Conservation (phyloP, 1,140 invertebrate species). For the Nomia melanderi region DNA sequence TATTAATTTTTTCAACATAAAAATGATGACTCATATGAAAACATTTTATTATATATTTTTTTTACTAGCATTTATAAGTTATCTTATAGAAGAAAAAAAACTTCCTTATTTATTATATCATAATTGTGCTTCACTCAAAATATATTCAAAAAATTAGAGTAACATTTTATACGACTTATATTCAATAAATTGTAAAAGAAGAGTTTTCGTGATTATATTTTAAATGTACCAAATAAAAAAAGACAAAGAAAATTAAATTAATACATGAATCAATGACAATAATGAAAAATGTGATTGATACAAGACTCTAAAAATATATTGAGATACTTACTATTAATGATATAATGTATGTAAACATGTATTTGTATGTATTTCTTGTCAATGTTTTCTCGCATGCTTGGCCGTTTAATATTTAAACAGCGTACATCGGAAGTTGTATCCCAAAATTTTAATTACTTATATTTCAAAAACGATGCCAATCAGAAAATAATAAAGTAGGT, state of each 20-base stretch:
- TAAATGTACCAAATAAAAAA: not conserved
- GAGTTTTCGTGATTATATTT: not conserved
- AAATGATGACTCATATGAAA: too few relatives aligned
- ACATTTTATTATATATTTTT: too few relatives aligned
- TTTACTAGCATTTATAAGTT: too few relatives aligned
- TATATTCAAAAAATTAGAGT: too few relatives aligned
- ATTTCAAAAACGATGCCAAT: constrained; percentile 1
- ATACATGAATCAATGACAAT: not conserved
- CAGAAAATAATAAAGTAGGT: not conserved
- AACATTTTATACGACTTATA: too few relatives aligned
- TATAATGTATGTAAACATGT: not conserved
- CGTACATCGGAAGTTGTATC: not conserved
- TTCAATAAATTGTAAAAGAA: too few relatives aligned
- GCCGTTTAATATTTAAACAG: not conserved
- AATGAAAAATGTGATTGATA: not conserved
- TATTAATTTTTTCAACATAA: too few relatives aligned
- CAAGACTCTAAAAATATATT: not conserved
- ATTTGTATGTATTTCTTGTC: not conserved
- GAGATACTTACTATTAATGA: constrained; percentile 8
- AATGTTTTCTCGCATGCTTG: not conserved
- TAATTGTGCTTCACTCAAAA: too few relatives aligned
- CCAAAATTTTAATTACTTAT: not conserved
- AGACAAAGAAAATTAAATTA: not conserved
- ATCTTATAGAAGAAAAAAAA: too few relatives aligned
- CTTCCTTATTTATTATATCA: too few relatives aligned